Evolutionary conservation across 2,113 vertebrate species (phyloP), one percentile per base, ranked within the genome.

Genomic region (Tylochromis polylepis): DNA sequence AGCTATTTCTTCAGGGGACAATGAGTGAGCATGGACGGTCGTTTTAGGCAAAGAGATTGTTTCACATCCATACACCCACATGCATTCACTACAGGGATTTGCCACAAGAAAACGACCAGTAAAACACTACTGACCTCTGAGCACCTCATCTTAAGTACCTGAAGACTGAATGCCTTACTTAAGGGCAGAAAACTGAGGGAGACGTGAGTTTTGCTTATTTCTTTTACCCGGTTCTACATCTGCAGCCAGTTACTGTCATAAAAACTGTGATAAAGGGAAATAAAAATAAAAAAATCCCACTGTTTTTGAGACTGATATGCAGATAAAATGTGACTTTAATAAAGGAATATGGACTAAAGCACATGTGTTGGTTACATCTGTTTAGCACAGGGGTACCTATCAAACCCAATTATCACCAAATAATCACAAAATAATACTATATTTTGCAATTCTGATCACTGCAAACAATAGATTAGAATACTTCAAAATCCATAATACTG

Each of bases 1-100:
- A 24, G 3, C 31, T 10, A 34, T 82, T 88, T 51, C 81, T 82
- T 83, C 43, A 36, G 85, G 87, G 82, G 59, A 86, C 38, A 14
- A 55, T 88, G 43, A 85, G 77, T 4, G 9, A 85, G 31, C 20
- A 46, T 72, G 29, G 20, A 31, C 79, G 16, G 58, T 86, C 6
- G 65, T 87, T 82, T 59, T 75, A 85, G 20, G 80, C 18, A 55
- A 57, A 65, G 79, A 65, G 9, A 18, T 6, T 55, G 41, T 81
- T 93, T 81, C n/a, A 85, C 87, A 89, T 91, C 77, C 82, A 75
- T 46, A 86, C 92, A 7, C 90, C 89, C 89, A 91, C 90, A 72
- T 83, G 49, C 34, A 20, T 6, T 58, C 31, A 34, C 86, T 85
- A 58, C 72, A 81, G 57, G 27, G 59, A 81, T 81, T 31, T 83